Evolutionary conservation across 1,140 invertebrate species (phyloP).

Genomic region (Drosophila burlai): DNA sequence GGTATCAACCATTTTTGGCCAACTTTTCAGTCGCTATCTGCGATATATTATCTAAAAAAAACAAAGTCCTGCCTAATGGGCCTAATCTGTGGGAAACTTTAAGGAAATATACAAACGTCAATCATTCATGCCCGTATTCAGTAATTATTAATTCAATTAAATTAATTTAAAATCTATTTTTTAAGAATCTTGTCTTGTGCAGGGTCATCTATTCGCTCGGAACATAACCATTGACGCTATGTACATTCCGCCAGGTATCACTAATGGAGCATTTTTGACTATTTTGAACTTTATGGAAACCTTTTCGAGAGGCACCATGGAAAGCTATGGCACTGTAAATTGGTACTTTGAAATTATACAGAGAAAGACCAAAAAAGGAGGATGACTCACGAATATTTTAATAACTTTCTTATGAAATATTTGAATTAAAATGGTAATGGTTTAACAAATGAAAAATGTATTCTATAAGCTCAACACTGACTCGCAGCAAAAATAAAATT

Average conservation of each 20-base stretch:
- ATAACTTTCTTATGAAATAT: background rate
- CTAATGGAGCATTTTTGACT: background rate
- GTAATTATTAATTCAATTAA: background rate
- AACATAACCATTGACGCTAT: background rate
- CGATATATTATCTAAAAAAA: conserved; percentile 10
- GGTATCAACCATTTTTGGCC: conserved; percentile 6
- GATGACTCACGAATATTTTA: background rate
- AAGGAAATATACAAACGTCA: background rate
- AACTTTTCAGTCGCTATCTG: background rate
- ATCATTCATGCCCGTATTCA: conserved; percentile 2
- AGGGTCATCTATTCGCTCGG: conserved; percentile 6
- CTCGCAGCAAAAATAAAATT: background rate
- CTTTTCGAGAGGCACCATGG: background rate
- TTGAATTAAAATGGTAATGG: background rate
- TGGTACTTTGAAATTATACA: conserved; percentile 2
- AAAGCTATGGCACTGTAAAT: background rate
- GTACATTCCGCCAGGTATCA: background rate
- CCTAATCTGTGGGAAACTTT: background rate
- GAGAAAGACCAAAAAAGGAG: background rate
- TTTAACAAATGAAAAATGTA: too few species aligned
- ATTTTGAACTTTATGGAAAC: background rate
- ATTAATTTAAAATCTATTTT: too few species aligned
- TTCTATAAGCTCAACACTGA: background rate
- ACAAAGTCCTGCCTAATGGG: background rate
- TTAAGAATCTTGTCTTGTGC: background rate